Evolutionary conservation across 2,113 vertebrate species (phyloP).

Genomic region (Rhinolophus sinicus): DNA sequence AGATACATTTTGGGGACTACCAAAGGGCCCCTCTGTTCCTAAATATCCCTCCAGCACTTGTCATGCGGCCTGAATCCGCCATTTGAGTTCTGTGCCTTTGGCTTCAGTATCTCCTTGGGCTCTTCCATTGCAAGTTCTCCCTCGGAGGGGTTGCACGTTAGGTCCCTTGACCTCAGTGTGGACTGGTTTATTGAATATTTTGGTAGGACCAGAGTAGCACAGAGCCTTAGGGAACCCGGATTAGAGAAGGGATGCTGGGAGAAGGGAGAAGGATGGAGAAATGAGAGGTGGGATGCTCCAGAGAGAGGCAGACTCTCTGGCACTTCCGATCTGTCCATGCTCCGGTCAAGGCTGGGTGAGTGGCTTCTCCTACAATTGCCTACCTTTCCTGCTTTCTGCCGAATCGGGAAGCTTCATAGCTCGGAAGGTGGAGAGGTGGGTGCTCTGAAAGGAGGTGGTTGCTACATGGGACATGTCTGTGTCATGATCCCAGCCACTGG

Average conservation of each 20-base stretch:
- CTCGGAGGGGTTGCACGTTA: neutral
- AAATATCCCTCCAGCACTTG: neutral
- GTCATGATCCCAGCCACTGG: neutral
- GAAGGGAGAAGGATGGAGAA: neutral
- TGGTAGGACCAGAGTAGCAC: neutral
- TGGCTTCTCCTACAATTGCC: neutral
- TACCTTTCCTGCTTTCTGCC: too few relatives aligned
- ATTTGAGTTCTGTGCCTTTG: neutral
- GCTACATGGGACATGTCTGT: neutral
- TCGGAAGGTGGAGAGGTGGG: neutral
- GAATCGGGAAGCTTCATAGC: neutral
- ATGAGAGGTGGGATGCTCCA: neutral
- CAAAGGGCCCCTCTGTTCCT: neutral
- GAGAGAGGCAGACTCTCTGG: neutral
- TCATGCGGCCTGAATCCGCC: neutral
- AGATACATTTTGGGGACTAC: neutral
- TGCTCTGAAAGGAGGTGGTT: neutral
- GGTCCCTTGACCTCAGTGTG: neutral
- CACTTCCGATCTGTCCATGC: neutral
- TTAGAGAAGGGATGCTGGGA: neutral
- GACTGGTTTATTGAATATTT: neutral
- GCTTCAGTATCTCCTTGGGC: neutral
- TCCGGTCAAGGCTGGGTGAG: neutral
- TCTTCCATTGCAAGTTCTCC: neutral
- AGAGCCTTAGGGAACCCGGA: neutral